Percentiles rank a stretch among this genome's conserved stretches.
Conservation (phyloP, 2,888 invertebrate species). For the Tridacna gigas region DNA sequence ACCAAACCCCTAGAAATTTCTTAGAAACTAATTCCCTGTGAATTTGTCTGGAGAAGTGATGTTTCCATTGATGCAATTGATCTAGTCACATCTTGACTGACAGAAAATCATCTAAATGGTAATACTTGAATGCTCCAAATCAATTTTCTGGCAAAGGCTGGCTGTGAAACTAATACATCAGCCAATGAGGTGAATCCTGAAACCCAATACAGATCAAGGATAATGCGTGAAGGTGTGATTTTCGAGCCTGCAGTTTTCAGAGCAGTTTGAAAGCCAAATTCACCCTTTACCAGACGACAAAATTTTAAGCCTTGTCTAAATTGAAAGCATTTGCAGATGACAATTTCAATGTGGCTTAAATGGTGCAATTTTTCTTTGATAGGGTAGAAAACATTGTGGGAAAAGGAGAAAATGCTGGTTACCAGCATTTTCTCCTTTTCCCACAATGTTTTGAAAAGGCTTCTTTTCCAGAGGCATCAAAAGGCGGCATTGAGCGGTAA, state of each 20-base stretch:
- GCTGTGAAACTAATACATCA: conserved; percentile 14
- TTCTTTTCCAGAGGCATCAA: no score
- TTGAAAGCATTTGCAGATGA: not conserved
- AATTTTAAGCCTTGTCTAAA: not conserved
- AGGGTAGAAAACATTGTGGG: not conserved
- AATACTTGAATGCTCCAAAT: conserved; percentile 16
- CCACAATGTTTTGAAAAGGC: no score
- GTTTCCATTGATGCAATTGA: not conserved
- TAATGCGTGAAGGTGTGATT: no score
- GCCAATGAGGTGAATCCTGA: not conserved
- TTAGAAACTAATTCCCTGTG: not conserved
- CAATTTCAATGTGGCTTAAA: not conserved
- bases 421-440: no score
- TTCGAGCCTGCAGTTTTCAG: no score
- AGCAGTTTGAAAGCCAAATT: no score
- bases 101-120: conserved; percentile 24
- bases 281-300: not conserved
- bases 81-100: not conserved
- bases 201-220: not conserved
- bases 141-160: conserved; percentile 11
- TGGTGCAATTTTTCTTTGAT: not conserved
- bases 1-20: no score
- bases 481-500: no score
- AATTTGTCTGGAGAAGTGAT: not conserved
- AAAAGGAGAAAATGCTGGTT: no score